Percentiles rank a stretch among this genome's conserved stretches.
These are phyloP conservation scores for Bufo gargarizans DNA, from an alignment of 2,113 vertebrate genomes.

Conservation along the genomic window DNA sequence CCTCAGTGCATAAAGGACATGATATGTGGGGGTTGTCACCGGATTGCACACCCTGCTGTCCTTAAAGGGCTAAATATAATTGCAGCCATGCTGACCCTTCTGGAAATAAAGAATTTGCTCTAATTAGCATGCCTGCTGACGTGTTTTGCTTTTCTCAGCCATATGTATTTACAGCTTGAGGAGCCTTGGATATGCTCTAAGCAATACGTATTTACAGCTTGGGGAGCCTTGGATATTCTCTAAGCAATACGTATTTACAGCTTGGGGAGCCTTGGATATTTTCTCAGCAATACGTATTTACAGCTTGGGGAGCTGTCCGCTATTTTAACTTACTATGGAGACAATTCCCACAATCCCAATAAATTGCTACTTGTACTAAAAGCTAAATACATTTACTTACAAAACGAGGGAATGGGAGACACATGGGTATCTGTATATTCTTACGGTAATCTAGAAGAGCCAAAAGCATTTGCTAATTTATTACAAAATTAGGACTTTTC, in stretches of 20 bases:
- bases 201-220: too few relatives aligned
- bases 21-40: background rate
- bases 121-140: constrained; percentile 3
- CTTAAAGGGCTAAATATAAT: background rate
- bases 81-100: constrained; percentile 27
- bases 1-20: constrained; percentile 36
- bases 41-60: constrained; percentile 34
- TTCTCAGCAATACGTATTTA: too few relatives aligned
- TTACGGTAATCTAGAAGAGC: constrained; percentile 74
- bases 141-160: background rate
- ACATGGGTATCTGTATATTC: constrained; percentile 62
- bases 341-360: constrained; percentile 64
- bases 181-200: too few relatives aligned
- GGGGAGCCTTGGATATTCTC: too few relatives aligned
- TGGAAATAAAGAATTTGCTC: background rate
- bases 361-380: constrained; percentile 73
- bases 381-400: constrained; percentile 75
- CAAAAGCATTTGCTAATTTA: constrained; percentile 35
- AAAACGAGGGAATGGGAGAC: constrained; percentile 67
- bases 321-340: constrained; percentile 5
- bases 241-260: too few relatives aligned
- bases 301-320: background rate
- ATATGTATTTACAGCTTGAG: too few relatives aligned
- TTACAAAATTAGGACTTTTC: constrained; percentile 46
- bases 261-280: too few relatives aligned